Conservation (phyloP, 2,113 vertebrate genomes). For the Toxostoma redivivum region DNA sequence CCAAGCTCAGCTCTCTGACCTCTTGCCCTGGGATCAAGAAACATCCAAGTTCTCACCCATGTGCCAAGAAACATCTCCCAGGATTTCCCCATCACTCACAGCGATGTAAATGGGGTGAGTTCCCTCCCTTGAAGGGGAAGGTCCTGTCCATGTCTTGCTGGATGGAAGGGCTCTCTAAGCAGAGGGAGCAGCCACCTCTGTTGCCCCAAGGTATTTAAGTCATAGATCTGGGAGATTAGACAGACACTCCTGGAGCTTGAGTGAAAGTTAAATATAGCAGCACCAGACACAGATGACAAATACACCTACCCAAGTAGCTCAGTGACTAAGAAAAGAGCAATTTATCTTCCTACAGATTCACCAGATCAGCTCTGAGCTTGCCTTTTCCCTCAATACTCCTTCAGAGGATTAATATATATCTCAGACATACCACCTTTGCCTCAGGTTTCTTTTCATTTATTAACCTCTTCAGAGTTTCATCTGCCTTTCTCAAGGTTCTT, state of each 20-base stretch:
- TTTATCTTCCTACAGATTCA: neutral
- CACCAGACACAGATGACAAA: neutral
- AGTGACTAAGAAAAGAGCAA: neutral
- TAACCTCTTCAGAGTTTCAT: neutral
- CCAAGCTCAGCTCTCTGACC: neutral
- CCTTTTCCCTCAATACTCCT: neutral
- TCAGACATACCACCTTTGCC: neutral
- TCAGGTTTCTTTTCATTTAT: neutral
- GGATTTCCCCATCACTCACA: neutral
- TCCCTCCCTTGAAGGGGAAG: neutral
- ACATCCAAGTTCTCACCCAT: neutral
- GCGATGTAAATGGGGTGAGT: neutral
- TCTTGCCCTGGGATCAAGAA: neutral
- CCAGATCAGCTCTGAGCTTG: neutral
- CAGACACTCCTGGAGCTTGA: neutral
- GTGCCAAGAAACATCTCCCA: neutral
- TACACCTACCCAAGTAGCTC: neutral
- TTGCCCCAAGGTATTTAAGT: neutral
- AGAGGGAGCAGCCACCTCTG: neutral
- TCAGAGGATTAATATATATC: neutral
- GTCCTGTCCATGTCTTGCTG: neutral
- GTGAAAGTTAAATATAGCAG: neutral
- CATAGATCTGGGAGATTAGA: neutral
- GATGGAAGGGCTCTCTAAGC: neutral
- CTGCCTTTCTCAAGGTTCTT: neutral